These are phyloP conservation scores for Brevimyrus niger DNA, from an alignment of 2,113 vertebrate species.

Conservation along the genomic window DNA sequence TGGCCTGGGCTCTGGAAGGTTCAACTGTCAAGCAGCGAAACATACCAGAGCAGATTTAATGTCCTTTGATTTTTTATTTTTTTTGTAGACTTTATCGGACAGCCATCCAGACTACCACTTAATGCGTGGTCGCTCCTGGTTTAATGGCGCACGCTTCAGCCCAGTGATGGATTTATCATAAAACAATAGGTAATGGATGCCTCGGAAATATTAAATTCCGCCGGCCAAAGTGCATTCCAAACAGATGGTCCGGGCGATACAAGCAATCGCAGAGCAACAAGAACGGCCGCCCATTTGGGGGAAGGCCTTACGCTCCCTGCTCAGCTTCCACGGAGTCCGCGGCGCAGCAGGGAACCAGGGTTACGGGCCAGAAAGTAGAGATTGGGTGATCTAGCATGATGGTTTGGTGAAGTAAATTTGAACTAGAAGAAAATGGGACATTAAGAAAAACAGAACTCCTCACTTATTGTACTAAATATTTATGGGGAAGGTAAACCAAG, in stretches of 20 bases:
- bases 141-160: background rate
- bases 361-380: background rate
- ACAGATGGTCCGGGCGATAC: slow-evolving; percentile 29
- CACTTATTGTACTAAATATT: background rate
- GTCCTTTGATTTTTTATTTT: background rate
- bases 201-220: slow-evolving; percentile 9
- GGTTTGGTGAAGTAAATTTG: background rate
- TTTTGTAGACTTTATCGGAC: background rate
- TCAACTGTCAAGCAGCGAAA: background rate
- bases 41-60: background rate
- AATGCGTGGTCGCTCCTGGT: background rate
- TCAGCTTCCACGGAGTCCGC: background rate
- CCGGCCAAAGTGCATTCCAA: slow-evolving; percentile 17
- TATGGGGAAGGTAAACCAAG: background rate
- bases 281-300: slow-evolving; percentile 22
- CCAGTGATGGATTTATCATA: background rate
- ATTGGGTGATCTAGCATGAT: background rate
- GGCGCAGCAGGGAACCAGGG: background rate
- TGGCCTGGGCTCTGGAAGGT: background rate
- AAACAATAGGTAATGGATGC: slow-evolving; percentile 10
- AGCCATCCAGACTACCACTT: background rate
- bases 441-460: background rate
- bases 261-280: slow-evolving; percentile 22
- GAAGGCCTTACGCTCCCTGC: slow-evolving; percentile 22
- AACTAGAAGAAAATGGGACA: background rate